Percentiles rank a stretch among this genome's conserved stretches.
Evolutionary conservation across 2,888 invertebrate genomes (phyloP).

Genomic region (Ametastegia equiseti): DNA sequence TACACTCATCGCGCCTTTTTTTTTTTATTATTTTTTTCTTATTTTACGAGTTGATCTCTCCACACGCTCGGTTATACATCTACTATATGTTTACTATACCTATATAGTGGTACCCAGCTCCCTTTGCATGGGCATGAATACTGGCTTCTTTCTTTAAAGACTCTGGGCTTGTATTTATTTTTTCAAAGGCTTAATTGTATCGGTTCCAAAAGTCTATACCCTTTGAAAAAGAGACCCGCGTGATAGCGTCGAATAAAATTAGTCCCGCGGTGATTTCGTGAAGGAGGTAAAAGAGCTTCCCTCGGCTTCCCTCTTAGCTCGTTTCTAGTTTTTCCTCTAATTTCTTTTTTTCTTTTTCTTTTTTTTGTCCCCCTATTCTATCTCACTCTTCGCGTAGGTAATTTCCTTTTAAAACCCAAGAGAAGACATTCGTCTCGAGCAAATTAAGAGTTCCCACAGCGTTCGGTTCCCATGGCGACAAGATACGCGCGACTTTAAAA

Average conservation of each 20-base stretch:
- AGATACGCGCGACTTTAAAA: conserved; percentile 42
- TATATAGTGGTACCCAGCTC: neutral
- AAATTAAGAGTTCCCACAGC: conserved; percentile 45
- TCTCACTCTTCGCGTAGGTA: neutral
- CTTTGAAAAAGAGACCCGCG: conserved; percentile 29
- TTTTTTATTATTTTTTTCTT: too few relatives aligned
- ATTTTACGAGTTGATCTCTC: conserved; percentile 32
- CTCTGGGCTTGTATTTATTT: conserved; percentile 47
- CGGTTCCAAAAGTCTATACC: conserved; percentile 41
- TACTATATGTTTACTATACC: conserved; percentile 22
- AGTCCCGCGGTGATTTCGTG: conserved; percentile 40
- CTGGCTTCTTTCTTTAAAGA: conserved; percentile 41
- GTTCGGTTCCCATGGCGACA: conserved; percentile 46
- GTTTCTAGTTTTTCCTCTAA: neutral
- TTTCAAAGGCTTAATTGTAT: conserved; percentile 50
- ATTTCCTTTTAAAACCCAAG: neutral
- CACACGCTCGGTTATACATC: conserved; percentile 21
- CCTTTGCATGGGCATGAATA: too few relatives aligned
- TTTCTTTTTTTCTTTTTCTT: neutral
- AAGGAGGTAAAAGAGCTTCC: conserved; percentile 37
- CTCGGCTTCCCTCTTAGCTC: neutral
- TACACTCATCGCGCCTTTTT: conserved; percentile 28
- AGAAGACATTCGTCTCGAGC: conserved; percentile 31
- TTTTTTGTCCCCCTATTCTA: neutral
- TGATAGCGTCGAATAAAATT: conserved; percentile 39